These are phyloP conservation scores for Ursus arctos DNA, from an alignment of 2,113 vertebrate genomes.

Conservation along the genomic window DNA sequence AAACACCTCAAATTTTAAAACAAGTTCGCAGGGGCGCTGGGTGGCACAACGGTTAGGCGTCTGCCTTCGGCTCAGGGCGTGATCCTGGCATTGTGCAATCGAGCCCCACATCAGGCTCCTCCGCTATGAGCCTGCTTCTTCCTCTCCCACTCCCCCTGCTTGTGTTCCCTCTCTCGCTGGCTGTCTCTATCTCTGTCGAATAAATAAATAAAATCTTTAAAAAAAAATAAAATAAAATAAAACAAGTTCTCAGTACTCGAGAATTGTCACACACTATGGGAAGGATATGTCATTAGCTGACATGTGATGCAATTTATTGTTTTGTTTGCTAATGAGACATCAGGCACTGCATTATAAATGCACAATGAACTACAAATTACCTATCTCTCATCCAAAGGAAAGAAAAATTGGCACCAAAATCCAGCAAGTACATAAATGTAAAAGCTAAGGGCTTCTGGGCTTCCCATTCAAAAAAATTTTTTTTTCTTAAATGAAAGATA, in stretches of 20 bases:
- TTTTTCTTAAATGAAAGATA: background rate
- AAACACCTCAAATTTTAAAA: slow-evolving; percentile 43
- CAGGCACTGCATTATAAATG: slow-evolving; percentile 4
- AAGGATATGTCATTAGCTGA: slow-evolving; percentile 19
- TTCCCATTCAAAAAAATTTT: slow-evolving; percentile 33
- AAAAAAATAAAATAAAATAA: background rate
- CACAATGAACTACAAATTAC: slow-evolving; percentile 67
- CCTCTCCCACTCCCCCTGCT: too few species aligned
- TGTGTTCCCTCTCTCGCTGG: too few species aligned
- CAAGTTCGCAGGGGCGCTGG: background rate
- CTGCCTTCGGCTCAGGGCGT: too few species aligned
- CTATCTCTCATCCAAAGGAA: slow-evolving; percentile 47
- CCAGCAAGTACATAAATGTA: background rate
- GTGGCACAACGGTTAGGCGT: too few species aligned
- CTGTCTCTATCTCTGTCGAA: too few species aligned
- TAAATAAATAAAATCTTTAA: too few species aligned
- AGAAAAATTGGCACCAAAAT: slow-evolving; percentile 39
- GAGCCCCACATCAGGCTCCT: too few species aligned
- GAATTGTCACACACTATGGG: background rate
- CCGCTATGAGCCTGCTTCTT: too few species aligned
- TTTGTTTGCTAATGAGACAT: slow-evolving; percentile 50
- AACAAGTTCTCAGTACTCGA: slow-evolving; percentile 55
- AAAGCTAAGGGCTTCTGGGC: slow-evolving; percentile 53
- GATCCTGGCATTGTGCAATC: too few species aligned
- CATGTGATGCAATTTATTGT: slow-evolving; percentile 9